phyloP scores from a whole-genome alignment of 2,888 invertebrate species.

The Adelphocoris suturalis region DNA sequence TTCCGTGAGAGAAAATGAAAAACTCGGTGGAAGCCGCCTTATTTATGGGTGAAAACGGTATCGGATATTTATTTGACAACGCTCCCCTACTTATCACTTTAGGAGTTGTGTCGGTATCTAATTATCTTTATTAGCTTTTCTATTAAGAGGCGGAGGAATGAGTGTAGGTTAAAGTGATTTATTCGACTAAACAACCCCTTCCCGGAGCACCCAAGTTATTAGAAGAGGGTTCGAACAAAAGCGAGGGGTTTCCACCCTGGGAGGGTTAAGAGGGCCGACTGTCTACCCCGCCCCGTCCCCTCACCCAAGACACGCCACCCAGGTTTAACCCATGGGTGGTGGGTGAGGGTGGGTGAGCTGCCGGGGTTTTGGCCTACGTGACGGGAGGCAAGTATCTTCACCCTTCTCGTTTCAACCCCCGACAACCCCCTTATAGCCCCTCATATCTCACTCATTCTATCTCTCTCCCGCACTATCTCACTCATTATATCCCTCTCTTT shows the following conservation, averaged over 20 bases:
- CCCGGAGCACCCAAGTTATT: constrained; percentile 52
- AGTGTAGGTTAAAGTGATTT: constrained; percentile 66
- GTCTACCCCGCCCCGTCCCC: background rate
- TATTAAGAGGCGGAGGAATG: constrained; percentile 59
- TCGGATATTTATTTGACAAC: constrained; percentile 52
- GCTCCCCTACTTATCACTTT: constrained; percentile 22
- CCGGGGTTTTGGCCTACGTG: constrained; percentile 41
- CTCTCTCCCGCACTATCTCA: too few relatives aligned
- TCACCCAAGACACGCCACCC: background rate
- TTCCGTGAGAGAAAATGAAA: constrained; percentile 2
- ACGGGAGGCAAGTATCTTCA: constrained; percentile 8
- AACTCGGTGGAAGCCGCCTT: background rate
- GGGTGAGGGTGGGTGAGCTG: background rate
- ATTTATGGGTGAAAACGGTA: constrained; percentile 25
- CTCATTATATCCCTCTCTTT: background rate
- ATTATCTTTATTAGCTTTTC: constrained; percentile 63
- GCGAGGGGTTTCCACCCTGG: background rate
- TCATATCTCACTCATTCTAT: background rate
- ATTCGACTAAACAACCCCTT: constrained; percentile 54
- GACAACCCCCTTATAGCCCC: background rate
- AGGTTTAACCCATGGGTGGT: background rate
- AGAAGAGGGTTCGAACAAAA: constrained; percentile 43
- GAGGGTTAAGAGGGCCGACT: background rate
- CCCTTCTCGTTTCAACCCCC: background rate
- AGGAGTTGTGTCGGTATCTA: constrained; percentile 43